These are phyloP conservation scores for Cladopsammia gracilis DNA, from an alignment of 64 coral and sea anemone genomes.

Conservation along the genomic window DNA sequence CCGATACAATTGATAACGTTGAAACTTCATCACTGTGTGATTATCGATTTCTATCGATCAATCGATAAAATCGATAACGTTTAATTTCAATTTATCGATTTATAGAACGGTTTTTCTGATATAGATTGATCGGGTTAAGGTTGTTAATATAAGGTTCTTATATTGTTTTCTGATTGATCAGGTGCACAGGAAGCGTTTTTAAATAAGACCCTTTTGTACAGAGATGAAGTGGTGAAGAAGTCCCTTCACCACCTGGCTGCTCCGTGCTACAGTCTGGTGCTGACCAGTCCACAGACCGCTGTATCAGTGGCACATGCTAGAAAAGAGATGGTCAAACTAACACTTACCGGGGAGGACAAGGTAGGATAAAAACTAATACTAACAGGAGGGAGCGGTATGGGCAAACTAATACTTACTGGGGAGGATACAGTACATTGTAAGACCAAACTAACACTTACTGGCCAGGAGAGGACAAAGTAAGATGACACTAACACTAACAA, in stretches of 20 bases:
- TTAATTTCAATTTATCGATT: no score
- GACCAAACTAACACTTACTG: no score
- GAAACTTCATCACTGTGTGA: no score
- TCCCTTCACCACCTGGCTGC: conserved; percentile 62
- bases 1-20: no score
- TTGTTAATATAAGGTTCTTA: not conserved
- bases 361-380: conserved; percentile 20
- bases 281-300: conserved; percentile 65
- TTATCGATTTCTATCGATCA: no score
- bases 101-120: no score
- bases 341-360: conserved; percentile 55
- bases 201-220: conserved; percentile 89
- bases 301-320: conserved; percentile 75
- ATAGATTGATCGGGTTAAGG: no score
- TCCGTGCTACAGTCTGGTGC: conserved; percentile 79
- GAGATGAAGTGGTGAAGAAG: conserved; percentile 91
- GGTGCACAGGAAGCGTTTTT: conserved; percentile 73
- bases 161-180: not conserved
- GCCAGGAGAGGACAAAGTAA: no score
- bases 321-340: conserved; percentile 79
- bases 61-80: no score
- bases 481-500: not conserved
- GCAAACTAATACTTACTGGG: not conserved
- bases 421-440: no score
- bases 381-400: no score